phyloP scores from a whole-genome alignment of 2,888 invertebrate species.

The Cheilosia scutellata region DNA sequence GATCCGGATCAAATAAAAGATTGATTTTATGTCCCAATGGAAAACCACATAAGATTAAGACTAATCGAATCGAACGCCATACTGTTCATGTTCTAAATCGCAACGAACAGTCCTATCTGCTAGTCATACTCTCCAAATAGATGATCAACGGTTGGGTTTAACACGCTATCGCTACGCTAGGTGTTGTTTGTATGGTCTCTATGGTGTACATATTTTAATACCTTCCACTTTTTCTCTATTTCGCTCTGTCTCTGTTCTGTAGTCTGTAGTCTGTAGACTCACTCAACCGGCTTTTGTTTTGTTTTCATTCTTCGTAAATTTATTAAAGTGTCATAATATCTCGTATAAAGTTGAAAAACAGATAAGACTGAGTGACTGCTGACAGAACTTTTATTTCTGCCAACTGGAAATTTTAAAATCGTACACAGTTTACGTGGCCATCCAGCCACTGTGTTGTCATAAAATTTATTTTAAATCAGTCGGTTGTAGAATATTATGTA shows the following conservation, averaged over 20 bases:
- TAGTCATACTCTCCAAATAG: not conserved
- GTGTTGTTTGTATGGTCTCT: not conserved
- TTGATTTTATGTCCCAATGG: too few relatives aligned
- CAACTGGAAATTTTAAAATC: constrained; percentile 8
- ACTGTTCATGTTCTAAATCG: not conserved
- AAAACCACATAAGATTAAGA: too few relatives aligned
- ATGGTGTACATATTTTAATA: not conserved
- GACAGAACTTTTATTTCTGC: constrained; percentile 12
- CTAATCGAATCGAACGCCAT: not conserved
- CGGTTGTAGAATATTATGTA: too few relatives aligned
- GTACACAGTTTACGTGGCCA: constrained; percentile 47
- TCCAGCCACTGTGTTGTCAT: not conserved
- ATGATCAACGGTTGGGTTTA: not conserved
- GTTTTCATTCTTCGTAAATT: constrained; percentile 41
- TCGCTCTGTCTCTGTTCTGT: not conserved
- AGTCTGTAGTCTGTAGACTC: not conserved
- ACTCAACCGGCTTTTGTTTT: constrained; percentile 40
- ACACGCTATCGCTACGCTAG: not conserved
- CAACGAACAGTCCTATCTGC: not conserved
- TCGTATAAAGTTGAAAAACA: constrained; percentile 4
- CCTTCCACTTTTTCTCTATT: not conserved
- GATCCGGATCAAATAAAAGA: too few relatives aligned
- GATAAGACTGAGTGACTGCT: constrained; percentile 32
- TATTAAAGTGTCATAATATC: not conserved
- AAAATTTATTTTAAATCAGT: not conserved